Base-by-base conservation (phyloP, 1,140 invertebrate genomes). In the Ruditapes philippinarum region DNA sequence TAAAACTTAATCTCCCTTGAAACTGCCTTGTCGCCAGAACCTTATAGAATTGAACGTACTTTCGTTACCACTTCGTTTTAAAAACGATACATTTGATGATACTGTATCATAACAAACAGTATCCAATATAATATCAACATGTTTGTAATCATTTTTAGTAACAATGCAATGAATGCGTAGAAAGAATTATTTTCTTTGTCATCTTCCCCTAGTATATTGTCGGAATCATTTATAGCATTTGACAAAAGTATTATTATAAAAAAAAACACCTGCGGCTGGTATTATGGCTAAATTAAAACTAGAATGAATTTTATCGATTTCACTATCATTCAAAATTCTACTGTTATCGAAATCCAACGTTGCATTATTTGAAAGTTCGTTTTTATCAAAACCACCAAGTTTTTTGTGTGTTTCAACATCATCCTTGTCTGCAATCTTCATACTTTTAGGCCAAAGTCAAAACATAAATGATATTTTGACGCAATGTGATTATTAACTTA, bases 231-330 rank as follows among this genome's bases (percentile, higher is more conserved):
- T 31, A n/a, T 68, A 84, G 36, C 82, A 84, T 54, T 54, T 68
- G 17, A 84, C 31, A 54, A 65, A 84, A n/a, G n/a, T 28, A 51
- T 51, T 17, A 84, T 45, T 33, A 70, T 51, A 31, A 84, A 49
- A 19, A 84, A 14, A 33, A 74, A 19, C 0, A 73, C 82, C 11
- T 14, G 74, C 40, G 0, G 49, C 25, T 38, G 82, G 45, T 33
- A 84, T 73, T 12, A 84, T 33, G 0, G 82, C 82, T 31, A 49
- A 74, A 54, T 74, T 84, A n/a, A 84, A 73, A 73, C 82, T 73
- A 25, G 82, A 60, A 33, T 78, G 74, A 42, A 78, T 51, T 11
- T 78, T 25, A 38, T 70, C 36, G 3, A 28, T 22, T 38, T 70
- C 65, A 25, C n/a, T 70, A 22, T 70, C 33, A 38, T 17, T n/a